A percentile compares a stretch with the other conserved stretches of the same genome.
Evolutionary conservation across 1,140 invertebrate species (phyloP).

Genomic region (Choristoneura fumiferana): DNA sequence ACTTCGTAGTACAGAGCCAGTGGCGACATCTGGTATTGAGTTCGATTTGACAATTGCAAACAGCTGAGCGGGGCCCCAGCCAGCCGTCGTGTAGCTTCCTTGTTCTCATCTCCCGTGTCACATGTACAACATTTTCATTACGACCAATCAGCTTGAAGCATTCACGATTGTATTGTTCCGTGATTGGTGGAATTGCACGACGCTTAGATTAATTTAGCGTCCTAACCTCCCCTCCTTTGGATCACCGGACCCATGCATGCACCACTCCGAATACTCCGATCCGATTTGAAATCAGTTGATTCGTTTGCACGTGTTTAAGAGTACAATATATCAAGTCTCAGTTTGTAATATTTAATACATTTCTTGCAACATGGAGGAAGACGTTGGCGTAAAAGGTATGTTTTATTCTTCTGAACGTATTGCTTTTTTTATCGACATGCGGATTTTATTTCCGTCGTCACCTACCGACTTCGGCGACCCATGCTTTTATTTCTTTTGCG

Average conservation of each 20-base stretch:
- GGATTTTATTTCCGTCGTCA: slow-evolving; percentile 23
- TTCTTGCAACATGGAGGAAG: slow-evolving; percentile 53
- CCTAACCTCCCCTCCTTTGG: slow-evolving; percentile 49
- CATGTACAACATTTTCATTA: not conserved
- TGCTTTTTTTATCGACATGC: slow-evolving; percentile 14
- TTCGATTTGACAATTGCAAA: slow-evolving; percentile 4
- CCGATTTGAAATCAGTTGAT: slow-evolving; percentile 47
- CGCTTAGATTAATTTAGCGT: slow-evolving; percentile 1
- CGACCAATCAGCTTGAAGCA: not conserved
- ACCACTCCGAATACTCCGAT: slow-evolving; percentile 48
- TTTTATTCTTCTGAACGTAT: not conserved
- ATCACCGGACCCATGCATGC: slow-evolving; percentile 67
- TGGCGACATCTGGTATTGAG: not conserved
- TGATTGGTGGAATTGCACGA: not conserved
- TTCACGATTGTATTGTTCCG: not conserved
- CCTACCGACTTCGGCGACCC: slow-evolving; percentile 5
- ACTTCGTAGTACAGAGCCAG: no score
- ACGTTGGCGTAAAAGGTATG: slow-evolving; percentile 53
- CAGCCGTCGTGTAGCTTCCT: not conserved
- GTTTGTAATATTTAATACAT: no score
- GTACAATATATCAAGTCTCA: no score
- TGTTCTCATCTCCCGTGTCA: slow-evolving; percentile 1
- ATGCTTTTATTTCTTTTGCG: slow-evolving; percentile 15
- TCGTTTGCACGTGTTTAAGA: slow-evolving; percentile 51
- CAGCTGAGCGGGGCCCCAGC: slow-evolving; percentile 10